Evolutionary conservation across 2,797 vertebrate genomes (phyloP), one percentile per base, ranked within the genome.

Genomic region (Acipenser oxyrinchus): DNA sequence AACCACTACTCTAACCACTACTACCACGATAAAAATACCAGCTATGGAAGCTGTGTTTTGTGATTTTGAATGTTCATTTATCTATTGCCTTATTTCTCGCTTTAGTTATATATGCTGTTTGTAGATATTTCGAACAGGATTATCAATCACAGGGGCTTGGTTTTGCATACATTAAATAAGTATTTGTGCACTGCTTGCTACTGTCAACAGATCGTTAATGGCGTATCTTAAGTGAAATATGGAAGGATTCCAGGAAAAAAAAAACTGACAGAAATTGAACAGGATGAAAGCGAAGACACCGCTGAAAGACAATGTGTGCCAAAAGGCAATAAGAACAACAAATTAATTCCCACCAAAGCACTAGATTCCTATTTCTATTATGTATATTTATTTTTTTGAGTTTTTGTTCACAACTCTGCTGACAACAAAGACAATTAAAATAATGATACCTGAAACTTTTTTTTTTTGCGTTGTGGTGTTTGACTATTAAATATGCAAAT

Each of bases 401-500:
- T 55, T 10, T 37, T 37, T 37, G 3, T 37, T 37, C 37, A 37
- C 37, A 37, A 37, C 37, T 13, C 12, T 7, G 55, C 15, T 58
- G 10, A 7, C 15, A 58, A 58, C 55, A 58, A 58, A 58, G 55
- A 58, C 55, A n/a, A 13, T n/a, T n/a, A 58, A 11, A 58, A 37
- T 37, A 37, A 37, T 37, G 37, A 37, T 37, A 37, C 37, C 37
- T 37, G 37, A 37, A 37, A 37, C 37, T 37, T 37, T 37, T 37
- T 37, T 37, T 37, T 4, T 11, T 60, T 49, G 10, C 15, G 5
- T 60, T 49, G 83, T 82, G 79, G 84, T 88, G 83, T 86, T 87
- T 88, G 85, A 90, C 87, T 84, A 88, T 91, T 89, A 90, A 90
- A 90, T 89, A 90, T 91, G 89, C 88, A 91, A 90, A 89, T 89